Conservation (phyloP, 2,797 vertebrate species). For the Mormyrops boulengeri region DNA sequence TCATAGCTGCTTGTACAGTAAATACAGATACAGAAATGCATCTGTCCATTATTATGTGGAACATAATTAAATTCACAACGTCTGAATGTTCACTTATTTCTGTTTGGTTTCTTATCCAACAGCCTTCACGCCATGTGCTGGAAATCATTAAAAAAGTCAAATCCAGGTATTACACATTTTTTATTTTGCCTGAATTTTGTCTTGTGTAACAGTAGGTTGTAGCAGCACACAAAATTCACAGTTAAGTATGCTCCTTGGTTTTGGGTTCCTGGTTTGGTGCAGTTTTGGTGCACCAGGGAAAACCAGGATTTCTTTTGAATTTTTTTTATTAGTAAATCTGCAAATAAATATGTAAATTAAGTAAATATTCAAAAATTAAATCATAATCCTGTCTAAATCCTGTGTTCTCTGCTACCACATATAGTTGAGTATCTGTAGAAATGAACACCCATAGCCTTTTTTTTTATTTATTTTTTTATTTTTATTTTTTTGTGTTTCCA, state of each 20-base stretch:
- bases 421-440: not conserved
- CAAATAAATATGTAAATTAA: not conserved
- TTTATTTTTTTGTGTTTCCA: not conserved
- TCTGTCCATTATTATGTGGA: not conserved
- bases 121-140: slow-evolving; percentile 83
- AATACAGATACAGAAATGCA: not conserved
- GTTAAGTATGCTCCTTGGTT: not conserved
- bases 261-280: not conserved
- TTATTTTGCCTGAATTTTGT: not conserved
- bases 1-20: not conserved
- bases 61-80: not conserved
- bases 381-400: not conserved
- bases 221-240: not conserved
- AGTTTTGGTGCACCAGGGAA: not conserved
- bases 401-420: not conserved
- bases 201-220: not conserved
- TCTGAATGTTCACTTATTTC: not conserved
- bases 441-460: not conserved
- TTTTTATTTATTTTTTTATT: too few relatives aligned
- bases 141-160: slow-evolving; percentile 86
- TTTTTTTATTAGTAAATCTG: not conserved
- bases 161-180: slow-evolving; percentile 70
- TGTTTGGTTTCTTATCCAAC: slow-evolving; percentile 32
- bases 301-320: not conserved
- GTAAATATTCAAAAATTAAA: not conserved